These are phyloP conservation scores for Phrynocephalus versicolor DNA, from an alignment of 2,113 vertebrate species.

Conservation along the genomic window DNA sequence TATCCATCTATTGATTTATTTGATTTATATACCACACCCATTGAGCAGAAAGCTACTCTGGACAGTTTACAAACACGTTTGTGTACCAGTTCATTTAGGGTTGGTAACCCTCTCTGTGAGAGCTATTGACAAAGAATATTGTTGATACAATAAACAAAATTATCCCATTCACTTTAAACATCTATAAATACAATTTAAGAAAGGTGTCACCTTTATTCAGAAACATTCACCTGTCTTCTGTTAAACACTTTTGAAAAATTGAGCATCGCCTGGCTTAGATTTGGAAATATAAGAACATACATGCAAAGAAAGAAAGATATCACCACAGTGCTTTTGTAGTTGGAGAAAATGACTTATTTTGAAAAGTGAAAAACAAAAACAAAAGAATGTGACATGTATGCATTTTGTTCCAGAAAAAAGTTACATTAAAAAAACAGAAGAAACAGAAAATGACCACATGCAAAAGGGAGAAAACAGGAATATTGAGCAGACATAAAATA, in stretches of 20 bases:
- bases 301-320: background rate
- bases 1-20: no score
- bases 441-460: background rate
- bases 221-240: background rate
- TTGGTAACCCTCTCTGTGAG: no score
- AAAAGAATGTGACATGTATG: background rate
- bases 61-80: no score
- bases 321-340: background rate
- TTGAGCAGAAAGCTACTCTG: no score
- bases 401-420: background rate
- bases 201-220: constrained; percentile 34
- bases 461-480: constrained; percentile 35
- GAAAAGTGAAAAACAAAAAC: background rate
- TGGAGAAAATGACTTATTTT: background rate
- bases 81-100: background rate
- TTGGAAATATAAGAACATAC: background rate
- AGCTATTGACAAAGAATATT: no score
- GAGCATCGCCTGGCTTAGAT: background rate
- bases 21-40: no score
- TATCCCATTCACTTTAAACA: background rate
- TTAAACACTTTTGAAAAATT: background rate
- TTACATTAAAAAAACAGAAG: background rate
- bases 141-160: background rate
- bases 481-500: constrained; percentile 44
- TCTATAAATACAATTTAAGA: background rate